Percentiles rank a stretch among this genome's conserved stretches.
These are phyloP conservation scores for Tokudaia tokunoshimensis DNA, from an alignment of 2,797 vertebrate species.

Conservation along the genomic window DNA sequence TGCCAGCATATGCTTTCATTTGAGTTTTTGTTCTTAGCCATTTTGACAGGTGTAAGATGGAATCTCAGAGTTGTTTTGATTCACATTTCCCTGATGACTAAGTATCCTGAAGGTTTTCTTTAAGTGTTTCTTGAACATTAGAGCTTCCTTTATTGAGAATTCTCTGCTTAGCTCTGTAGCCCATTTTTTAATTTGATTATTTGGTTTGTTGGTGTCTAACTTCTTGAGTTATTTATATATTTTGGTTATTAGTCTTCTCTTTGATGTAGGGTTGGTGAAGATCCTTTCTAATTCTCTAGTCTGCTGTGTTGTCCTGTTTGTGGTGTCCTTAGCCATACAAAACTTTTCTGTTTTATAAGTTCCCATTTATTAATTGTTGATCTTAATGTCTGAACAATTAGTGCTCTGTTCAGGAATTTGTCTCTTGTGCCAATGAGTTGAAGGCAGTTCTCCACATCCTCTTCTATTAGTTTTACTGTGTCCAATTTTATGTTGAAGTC, in stretches of 20 bases:
- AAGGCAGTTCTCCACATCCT: too few species aligned
- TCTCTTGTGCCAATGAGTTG: too few species aligned
- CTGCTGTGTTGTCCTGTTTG: not conserved
- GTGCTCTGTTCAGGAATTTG: too few species aligned
- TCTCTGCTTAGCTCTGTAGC: not conserved
- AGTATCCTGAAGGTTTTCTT: not conserved
- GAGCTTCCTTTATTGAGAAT: not conserved
- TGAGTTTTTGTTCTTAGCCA: not conserved
- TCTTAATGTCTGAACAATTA: too few species aligned
- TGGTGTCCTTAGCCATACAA: not conserved
- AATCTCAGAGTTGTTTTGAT: not conserved
- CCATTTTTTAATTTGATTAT: not conserved
- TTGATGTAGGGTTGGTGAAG: not conserved
- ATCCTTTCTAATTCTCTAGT: not conserved
- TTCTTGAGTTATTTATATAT: too few species aligned
- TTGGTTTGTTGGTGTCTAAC: not conserved
- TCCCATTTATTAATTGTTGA: too few species aligned
- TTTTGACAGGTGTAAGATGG: not conserved
- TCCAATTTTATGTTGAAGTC: too few species aligned
- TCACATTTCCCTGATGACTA: not conserved
- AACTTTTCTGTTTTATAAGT: too few species aligned
- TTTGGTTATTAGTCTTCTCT: not conserved
- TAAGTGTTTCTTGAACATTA: not conserved
- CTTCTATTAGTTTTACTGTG: too few species aligned
- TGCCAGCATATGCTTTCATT: not conserved